Base-by-base conservation (phyloP, 2,888 invertebrate genomes). In the Sussaba pulchella region DNA sequence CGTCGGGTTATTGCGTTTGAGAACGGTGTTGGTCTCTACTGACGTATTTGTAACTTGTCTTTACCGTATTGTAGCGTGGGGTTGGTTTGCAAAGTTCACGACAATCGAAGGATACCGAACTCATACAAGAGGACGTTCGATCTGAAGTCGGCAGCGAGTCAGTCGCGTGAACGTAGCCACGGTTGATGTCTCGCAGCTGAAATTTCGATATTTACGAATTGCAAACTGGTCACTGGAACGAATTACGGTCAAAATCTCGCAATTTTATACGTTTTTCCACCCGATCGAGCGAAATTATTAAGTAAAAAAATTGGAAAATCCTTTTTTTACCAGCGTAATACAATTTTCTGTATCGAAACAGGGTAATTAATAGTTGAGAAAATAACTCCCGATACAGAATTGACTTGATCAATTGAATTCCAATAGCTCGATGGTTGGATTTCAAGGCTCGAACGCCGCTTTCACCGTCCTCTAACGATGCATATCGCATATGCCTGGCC, bases 381-480 rank as follows among this genome's bases (percentile, higher is more conserved):
- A 17, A 14, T 5, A 17, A 47, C 9, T 17, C 14, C 6, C 45
- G 17, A 47, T 17, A 14, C n/a, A 5, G 6, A 47, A 17, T 17
- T 17, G 19, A 19, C 14, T 47, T 9, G 17, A 6, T n/a, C n/a
- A 26, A 54, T n/a, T 26, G n/a, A 9, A 26, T 52, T 24, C 12
- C 26, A 26, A 43, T 24, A 21, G 14, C 14, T 6, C 9, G 41
- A 24, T 12, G 8, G 8, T 21, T 19, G 24, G 24, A 43, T 63
- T 63, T 43, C 2, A 43, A 63, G 63, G 8, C 39, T 36, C 50
- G 19, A 36, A 14, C 45, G n/a, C 31, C 47, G 36, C 50, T 36
- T 50, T 50, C 66, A 66, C 66, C 36, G 47, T 41, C 39, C 4
- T n/a, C 31, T 4, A 47, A 31, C 26, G 14, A 19, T 47, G 36